Conservation (phyloP, 2,888 invertebrate genomes). For the Apomyelois bistriatella region DNA sequence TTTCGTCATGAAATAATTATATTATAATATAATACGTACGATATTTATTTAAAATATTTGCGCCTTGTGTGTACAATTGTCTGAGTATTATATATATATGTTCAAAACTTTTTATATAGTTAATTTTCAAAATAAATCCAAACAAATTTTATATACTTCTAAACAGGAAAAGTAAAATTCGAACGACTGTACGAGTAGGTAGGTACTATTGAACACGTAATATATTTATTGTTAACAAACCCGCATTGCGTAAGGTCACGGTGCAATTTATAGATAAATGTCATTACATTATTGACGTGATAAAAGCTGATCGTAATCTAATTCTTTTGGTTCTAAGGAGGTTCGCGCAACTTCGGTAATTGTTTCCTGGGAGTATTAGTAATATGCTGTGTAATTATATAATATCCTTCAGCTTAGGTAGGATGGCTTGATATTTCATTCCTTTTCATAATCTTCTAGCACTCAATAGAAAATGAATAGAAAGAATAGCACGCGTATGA, state of each 20-base stretch:
- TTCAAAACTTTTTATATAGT: not conserved
- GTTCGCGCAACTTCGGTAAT: conserved; percentile 21
- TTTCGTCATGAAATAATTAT: too few relatives aligned
- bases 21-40: too few relatives aligned
- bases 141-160: not conserved
- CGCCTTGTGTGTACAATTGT: too few relatives aligned
- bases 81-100: too few relatives aligned
- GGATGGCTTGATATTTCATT: not conserved
- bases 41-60: too few relatives aligned
- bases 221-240: conserved; percentile 51
- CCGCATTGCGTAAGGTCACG: conserved; percentile 50
- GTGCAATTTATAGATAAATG: conserved; percentile 57
- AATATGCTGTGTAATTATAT: not conserved
- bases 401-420: not conserved
- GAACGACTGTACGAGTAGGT: conserved; percentile 17
- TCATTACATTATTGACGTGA: conserved; percentile 53
- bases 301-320: conserved; percentile 39
- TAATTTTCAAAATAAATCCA: not conserved
- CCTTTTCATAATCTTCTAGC: too few relatives aligned
- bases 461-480: too few relatives aligned
- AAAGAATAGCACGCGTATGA: too few relatives aligned
- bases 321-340: conserved; percentile 28
- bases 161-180: not conserved
- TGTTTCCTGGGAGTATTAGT: conserved; percentile 19
- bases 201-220: conserved; percentile 38